Percentiles rank a stretch among this genome's conserved stretches.
These are phyloP conservation scores for Antedon bifida DNA, from an alignment of 35 echinoderm and acorn worm genomes.

Conservation along the genomic window DNA sequence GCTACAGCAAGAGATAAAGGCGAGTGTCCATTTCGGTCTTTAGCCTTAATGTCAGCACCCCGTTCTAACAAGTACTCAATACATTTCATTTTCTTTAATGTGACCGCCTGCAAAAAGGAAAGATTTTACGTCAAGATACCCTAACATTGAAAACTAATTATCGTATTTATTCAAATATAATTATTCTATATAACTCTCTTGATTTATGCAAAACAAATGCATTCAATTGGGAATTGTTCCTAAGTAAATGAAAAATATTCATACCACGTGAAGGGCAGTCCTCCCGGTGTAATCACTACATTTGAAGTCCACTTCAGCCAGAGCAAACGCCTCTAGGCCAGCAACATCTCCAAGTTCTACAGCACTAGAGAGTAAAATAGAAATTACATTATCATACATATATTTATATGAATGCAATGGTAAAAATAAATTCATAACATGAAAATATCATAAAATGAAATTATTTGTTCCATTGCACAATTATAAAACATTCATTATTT, in stretches of 20 bases:
- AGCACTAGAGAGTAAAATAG: constrained; percentile 30
- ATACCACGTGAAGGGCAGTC: constrained; percentile 87
- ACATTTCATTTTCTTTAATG: constrained; percentile 3
- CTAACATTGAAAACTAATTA: too few relatives aligned
- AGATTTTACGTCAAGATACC: too few relatives aligned
- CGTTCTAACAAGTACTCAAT: constrained; percentile 10
- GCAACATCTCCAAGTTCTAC: constrained; percentile 37
- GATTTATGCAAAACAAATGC: too few relatives aligned
- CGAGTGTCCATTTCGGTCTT: constrained; percentile 7
- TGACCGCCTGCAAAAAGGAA: constrained; percentile 7
- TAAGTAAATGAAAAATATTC: neutral
- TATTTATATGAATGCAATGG: neutral
- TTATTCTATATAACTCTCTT: too few relatives aligned
- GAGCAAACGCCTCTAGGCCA: constrained; percentile 31
- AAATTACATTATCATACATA: neutral
- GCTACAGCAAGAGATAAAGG: neutral
- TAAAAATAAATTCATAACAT: too few relatives aligned
- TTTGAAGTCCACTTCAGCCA: constrained; percentile 62
- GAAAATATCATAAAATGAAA: too few relatives aligned
- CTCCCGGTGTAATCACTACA: constrained; percentile 68
- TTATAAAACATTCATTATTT: too few relatives aligned
- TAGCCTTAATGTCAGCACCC: neutral
- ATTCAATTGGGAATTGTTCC: neutral
- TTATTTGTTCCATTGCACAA: too few relatives aligned
- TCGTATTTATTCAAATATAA: too few relatives aligned